Evolutionary conservation across 2,113 vertebrate genomes (phyloP), one percentile per base, ranked within the genome.

Genomic region (Piprites chloris): DNA sequence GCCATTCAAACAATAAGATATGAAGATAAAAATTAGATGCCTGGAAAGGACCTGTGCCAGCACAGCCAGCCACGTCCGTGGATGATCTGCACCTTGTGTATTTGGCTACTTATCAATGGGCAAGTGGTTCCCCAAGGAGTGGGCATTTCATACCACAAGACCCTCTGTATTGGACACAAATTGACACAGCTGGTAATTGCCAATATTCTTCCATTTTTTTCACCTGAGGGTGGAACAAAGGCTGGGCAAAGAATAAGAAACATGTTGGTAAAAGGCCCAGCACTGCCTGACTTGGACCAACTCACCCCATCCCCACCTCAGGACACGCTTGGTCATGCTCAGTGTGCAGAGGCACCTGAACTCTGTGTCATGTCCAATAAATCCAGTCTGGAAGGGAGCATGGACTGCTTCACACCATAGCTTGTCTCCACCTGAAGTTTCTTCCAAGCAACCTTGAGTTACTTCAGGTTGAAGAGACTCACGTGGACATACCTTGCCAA

Each of bases 241-340:
- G 4, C 14, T 33, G 52, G 39, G 42, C 16, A n/a, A 46, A 65
- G 69, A 55, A 52, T 1, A 11, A 69, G 65, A 17, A 85, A 15
- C 63, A 24, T 0, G 0, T 1, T 6, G 41, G 19, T 3, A 27
- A 0, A 6, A 50, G 56, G 63, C 66, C 73, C 74, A 80, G 71
- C 67, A 50, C 8, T 5, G n/a, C 24, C 66, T 2, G 1, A 8
- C 32, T 42, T 28, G 33, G 30, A 11, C 12, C 62, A 44, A 23
- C 13, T 65, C 62, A 65, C 30, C 82, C 66, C 0, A 0, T 5
- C 32, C 37, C 66, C 63, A 62, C 1, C 47, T 14, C 63, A 32
- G 33, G 35, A 67, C 68, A 86, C 0, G 6, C 79, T 33, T 52
- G 85, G 72, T 62, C 93, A 47, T 0, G 23, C 90, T 81, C 11